Evolutionary conservation across 2,888 invertebrate species (phyloP).

Genomic region (Phasia obesa): DNA sequence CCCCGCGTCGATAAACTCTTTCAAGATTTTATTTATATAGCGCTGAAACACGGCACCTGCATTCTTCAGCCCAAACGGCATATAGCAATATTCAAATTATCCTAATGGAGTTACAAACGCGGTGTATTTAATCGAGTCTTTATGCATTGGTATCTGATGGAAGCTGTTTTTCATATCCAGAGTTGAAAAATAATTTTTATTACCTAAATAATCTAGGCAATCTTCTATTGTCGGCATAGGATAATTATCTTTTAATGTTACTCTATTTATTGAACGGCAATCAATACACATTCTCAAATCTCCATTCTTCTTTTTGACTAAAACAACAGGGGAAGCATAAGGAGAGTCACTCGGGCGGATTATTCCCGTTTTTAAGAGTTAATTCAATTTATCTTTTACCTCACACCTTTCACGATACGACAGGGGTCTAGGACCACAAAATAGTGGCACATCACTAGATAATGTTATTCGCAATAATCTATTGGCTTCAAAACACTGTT

Average conservation of each 20-base stretch:
- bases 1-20: constrained; percentile 28
- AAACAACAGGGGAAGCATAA: neutral
- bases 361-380: neutral
- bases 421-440: neutral
- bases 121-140: too few species aligned
- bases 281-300: constrained; percentile 11
- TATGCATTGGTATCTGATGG: too few species aligned
- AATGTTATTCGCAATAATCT: constrained; percentile 13
- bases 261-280: neutral
- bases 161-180: too few species aligned
- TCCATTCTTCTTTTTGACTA: constrained; percentile 34
- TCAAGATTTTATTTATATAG: constrained; percentile 4
- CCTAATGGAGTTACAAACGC: too few species aligned
- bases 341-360: neutral
- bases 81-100: too few species aligned
- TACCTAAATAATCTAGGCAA: neutral
- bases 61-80: too few species aligned
- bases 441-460: constrained; percentile 1
- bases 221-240: neutral
- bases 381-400: neutral
- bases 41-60: constrained; percentile 27
- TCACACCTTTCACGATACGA: neutral
- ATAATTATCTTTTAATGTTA: neutral
- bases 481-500: too few species aligned
- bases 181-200: neutral